Percentiles rank a stretch among this genome's conserved stretches.
phyloP scores from a whole-genome alignment of 35 echinoderm and acorn worm genomes.

The Holothuria glaberrima region DNA sequence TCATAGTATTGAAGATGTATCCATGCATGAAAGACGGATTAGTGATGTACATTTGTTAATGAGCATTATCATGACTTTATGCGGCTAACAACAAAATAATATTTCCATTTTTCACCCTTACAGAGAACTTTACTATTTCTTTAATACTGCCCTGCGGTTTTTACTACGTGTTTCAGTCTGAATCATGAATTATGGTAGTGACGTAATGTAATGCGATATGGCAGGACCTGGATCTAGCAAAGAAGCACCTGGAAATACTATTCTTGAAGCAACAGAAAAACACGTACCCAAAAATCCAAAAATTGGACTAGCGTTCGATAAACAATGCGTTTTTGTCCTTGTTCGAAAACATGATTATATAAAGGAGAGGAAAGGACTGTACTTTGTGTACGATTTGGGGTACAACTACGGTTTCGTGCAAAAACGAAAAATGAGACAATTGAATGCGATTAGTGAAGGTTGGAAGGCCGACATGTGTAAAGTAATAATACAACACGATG shows the following conservation, averaged over 20 bases:
- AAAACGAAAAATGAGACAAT: not conserved
- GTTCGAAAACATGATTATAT: not conserved
- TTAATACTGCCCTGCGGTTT: no score
- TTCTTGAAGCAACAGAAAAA: not conserved
- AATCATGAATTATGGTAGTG: no score
- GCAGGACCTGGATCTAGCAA: no score
- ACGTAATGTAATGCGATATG: no score
- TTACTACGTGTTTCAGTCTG: no score
- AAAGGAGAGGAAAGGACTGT: not conserved
- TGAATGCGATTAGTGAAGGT: not conserved
- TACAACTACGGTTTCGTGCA: slow-evolving; percentile 36
- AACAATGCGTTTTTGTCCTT: slow-evolving; percentile 11
- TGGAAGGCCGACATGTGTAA: not conserved
- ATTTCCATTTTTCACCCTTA: no score
- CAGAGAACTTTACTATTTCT: no score
- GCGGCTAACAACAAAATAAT: no score
- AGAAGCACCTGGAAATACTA: not conserved
- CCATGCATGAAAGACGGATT: no score
- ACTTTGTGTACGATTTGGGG: not conserved
- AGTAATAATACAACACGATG: not conserved
- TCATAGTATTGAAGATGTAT: no score
- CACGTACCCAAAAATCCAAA: not conserved
- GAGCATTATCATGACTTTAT: no score
- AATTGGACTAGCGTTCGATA: not conserved
- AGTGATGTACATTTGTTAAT: no score